Evolutionary conservation across 1,140 invertebrate genomes (phyloP), one percentile per base, ranked within the genome.

Genomic region (Zophobas atratus): DNA sequence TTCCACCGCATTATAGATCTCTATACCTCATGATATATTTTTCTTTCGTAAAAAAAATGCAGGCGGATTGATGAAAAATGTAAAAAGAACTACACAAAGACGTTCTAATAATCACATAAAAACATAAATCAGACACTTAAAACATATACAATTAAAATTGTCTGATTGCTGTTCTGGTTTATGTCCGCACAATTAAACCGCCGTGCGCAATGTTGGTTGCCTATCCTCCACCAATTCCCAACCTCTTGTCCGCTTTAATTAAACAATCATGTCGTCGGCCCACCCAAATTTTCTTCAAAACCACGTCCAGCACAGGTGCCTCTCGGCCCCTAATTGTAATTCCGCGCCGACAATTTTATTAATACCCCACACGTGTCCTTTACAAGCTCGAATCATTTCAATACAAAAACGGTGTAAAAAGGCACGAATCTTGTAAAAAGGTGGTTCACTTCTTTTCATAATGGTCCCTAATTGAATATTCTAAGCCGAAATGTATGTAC

Each of bases 361-460:
- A 56, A 73, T 56, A 55, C 49, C n/a, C 2, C 38, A 73, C 71
- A 73, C 71, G 71, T 73, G 71, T 53, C 49, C 36, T 33, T 53
- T 73, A 56, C 51, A 49, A 41, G 20, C 43, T 20, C 38, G 32
- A 43, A 49, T 53, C 49, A 53, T 55, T 73, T 55, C 71, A 55
- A 73, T 43, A 55, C 46, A 72, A 72, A 70, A 73, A 39, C 55
- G 20, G 49, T 39, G 33, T 20, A 56, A 73, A 53, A 73, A 73
- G 20, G 36, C 71, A 73, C 71, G 71, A 41, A 56, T 73, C 71
- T 20, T 73, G 71, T 73, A 73, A 73, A 73, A 56, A 55, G 71
- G 71, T 73, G 71, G 41, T 73, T 73, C 71, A 73, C 71, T 73
- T 73, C 71, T 55, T 56, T 56, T 73, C 71, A 73, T 67, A 73